phyloP scores from a whole-genome alignment of 2,113 vertebrate species.

The Ariopsis seemanni region DNA sequence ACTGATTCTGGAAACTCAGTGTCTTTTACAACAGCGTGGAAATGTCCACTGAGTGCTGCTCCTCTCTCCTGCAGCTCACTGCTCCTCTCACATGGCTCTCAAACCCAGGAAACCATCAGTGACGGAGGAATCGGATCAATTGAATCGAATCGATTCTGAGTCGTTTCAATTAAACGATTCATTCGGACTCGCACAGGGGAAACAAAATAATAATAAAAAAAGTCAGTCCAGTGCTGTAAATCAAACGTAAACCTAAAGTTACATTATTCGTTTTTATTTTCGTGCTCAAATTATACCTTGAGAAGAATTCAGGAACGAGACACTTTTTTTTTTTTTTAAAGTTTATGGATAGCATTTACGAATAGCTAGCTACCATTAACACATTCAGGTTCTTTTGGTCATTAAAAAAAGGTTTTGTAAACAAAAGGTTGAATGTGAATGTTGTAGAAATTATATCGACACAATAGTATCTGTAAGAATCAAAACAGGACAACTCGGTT shows the following conservation, averaged over 20 bases:
- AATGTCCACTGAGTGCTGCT: background rate
- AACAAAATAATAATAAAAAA: too few relatives aligned
- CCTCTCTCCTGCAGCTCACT: background rate
- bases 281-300: background rate
- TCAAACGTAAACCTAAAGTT: background rate
- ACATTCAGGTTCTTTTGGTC: background rate
- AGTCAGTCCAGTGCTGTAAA: too few relatives aligned
- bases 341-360: background rate
- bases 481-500: background rate
- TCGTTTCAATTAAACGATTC: background rate
- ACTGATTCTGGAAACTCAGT: too few relatives aligned
- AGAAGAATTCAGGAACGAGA: background rate
- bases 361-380: background rate
- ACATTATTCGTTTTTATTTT: background rate
- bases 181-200: background rate
- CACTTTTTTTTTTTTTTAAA: background rate
- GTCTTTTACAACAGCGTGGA: conserved; percentile 62
- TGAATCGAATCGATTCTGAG: background rate
- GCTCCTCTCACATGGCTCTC: background rate
- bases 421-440: background rate
- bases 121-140: background rate
- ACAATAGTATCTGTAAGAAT: background rate
- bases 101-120: background rate
- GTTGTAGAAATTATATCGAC: background rate
- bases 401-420: background rate